Conservation (phyloP, 2,797 vertebrate species). For the Picus viridis region DNA sequence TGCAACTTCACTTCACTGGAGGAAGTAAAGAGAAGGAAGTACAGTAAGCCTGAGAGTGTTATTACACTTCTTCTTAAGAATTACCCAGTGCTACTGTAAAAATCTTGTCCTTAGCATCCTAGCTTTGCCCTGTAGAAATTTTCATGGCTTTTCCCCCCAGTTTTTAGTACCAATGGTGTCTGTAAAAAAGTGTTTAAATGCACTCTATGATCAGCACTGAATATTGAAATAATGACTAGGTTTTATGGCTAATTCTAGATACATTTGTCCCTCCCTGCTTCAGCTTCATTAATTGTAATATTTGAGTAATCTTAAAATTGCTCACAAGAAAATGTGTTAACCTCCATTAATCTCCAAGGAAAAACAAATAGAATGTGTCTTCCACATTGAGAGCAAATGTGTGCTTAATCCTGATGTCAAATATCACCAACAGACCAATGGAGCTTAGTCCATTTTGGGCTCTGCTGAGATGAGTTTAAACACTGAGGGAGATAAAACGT, state of each 20-base stretch:
- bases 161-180: not conserved
- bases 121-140: not conserved
- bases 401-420: not conserved
- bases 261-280: not conserved
- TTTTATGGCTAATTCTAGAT: not conserved
- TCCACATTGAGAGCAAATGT: not conserved
- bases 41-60: not conserved
- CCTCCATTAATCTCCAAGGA: not conserved
- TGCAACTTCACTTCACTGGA: not conserved
- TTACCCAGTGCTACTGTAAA: not conserved
- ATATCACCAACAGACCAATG: not conserved
- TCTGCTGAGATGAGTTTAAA: not conserved
- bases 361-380: not conserved
- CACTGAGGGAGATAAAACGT: not conserved
- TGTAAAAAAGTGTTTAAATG: not conserved
- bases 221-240: not conserved
- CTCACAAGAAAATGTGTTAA: not conserved
- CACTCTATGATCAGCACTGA: not conserved
- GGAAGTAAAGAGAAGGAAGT: not conserved
- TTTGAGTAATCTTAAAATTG: not conserved
- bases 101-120: not conserved
- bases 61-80: not conserved
- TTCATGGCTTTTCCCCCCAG: not conserved
- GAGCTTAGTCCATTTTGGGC: not conserved
- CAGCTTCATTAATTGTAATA: not conserved